Evolutionary conservation across 2,888 invertebrate species (phyloP).

Genomic region (Stomorhina lunata): DNA sequence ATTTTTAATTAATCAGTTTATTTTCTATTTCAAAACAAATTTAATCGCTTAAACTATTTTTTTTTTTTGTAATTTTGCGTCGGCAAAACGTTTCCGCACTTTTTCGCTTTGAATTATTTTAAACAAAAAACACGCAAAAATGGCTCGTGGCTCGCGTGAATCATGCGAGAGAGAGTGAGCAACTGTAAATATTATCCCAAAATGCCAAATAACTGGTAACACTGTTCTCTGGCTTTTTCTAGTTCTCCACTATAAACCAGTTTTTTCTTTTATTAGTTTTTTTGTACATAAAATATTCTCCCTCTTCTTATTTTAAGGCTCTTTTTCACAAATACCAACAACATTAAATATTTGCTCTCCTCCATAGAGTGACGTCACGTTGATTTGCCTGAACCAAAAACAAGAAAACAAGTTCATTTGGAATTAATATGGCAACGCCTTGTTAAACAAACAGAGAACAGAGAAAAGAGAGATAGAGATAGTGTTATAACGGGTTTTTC

Average conservation of each 20-base stretch:
- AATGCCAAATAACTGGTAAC: conserved; percentile 52
- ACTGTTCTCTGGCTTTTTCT: conserved; percentile 40
- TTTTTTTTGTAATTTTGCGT: conserved; percentile 70
- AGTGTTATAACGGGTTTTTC: neutral
- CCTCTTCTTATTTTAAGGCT: neutral
- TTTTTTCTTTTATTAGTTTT: neutral
- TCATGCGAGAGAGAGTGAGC: conserved; percentile 64
- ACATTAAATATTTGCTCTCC: conserved; percentile 12
- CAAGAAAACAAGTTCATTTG: conserved; percentile 33
- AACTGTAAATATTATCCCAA: conserved; percentile 66
- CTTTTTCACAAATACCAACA: neutral
- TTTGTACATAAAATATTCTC: conserved; percentile 11
- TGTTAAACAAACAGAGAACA: conserved; percentile 4
- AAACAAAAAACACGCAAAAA: conserved; percentile 68
- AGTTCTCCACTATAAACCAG: conserved; percentile 10
- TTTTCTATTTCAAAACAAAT: neutral
- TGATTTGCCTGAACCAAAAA: conserved; percentile 9
- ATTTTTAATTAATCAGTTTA: neutral
- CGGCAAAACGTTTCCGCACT: conserved; percentile 72
- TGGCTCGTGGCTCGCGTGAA: conserved; percentile 70
- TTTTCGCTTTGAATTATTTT: conserved; percentile 65
- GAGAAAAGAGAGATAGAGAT: too few relatives aligned
- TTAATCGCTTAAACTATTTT: neutral
- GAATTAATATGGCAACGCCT: conserved; percentile 43
- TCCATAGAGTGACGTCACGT: conserved; percentile 72